These are phyloP conservation scores for Drosophila prostipennis DNA, from an alignment of 2,888 invertebrate species.

Conservation along the genomic window DNA sequence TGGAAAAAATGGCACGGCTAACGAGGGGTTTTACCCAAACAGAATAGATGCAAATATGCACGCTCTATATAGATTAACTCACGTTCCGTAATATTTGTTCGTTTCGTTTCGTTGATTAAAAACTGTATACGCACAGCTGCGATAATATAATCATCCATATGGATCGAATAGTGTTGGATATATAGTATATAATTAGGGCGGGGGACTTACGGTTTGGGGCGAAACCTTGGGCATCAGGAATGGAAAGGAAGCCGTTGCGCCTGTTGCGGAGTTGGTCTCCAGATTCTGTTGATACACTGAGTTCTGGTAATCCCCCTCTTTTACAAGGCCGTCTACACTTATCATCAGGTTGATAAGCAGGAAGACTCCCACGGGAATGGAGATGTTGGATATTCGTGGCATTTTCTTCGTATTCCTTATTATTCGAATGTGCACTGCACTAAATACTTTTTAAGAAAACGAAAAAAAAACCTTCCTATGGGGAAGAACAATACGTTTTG, in stretches of 20 bases:
- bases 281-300: constrained; percentile 40
- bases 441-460: constrained; percentile 17
- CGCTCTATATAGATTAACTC: neutral
- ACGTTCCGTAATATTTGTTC: neutral
- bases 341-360: constrained; percentile 54
- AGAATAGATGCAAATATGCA: constrained; percentile 6
- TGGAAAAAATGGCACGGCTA: constrained; percentile 14
- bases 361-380: constrained; percentile 24
- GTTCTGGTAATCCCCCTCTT: constrained; percentile 45
- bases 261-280: constrained; percentile 36
- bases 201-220: constrained; percentile 88
- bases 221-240: constrained; percentile 93
- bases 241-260: constrained; percentile 86
- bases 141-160: constrained; percentile 13
- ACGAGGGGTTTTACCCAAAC: neutral
- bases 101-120: neutral
- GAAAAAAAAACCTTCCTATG: constrained; percentile 39
- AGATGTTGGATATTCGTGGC: constrained; percentile 29
- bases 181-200: too few relatives aligned
- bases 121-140: constrained; percentile 13
- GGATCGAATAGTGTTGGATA: neutral
- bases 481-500: constrained; percentile 38
- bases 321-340: constrained; percentile 52
- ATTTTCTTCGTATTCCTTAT: constrained; percentile 6
- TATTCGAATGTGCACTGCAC: neutral